phyloP scores from a whole-genome alignment of 2,797 vertebrate species.

The Enteromius mattozi region DNA sequence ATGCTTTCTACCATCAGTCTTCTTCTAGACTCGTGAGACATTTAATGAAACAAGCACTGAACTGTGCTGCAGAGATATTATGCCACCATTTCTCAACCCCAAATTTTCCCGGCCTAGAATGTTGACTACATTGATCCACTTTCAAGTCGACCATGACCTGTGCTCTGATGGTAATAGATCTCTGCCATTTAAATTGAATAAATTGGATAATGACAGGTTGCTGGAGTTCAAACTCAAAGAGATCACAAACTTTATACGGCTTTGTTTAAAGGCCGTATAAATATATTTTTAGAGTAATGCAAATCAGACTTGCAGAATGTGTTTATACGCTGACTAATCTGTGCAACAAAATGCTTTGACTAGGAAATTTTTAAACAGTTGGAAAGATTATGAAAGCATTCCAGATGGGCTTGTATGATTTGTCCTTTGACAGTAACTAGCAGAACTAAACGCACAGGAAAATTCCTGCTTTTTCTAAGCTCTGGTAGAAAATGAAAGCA shows the following conservation, averaged over 20 bases:
- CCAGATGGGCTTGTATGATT: slow-evolving; percentile 24
- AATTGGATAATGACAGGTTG: slow-evolving; percentile 53
- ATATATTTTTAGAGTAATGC: slow-evolving; percentile 33
- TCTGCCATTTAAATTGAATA: slow-evolving; percentile 53
- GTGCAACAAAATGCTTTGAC: slow-evolving; percentile 36
- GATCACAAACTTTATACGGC: slow-evolving; percentile 23
- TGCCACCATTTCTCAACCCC: slow-evolving; percentile 46
- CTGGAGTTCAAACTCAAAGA: slow-evolving; percentile 40
- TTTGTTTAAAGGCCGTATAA: slow-evolving; percentile 42
- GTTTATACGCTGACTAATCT: neutral
- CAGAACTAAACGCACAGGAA: slow-evolving; percentile 43
- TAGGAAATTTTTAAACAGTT: neutral
- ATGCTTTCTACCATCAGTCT: slow-evolving; percentile 14
- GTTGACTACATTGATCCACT: slow-evolving; percentile 60
- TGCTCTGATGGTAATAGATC: slow-evolving; percentile 49
- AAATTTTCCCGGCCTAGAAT: slow-evolving; percentile 47
- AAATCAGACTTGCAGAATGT: slow-evolving; percentile 24
- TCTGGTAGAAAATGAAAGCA: slow-evolving; percentile 52
- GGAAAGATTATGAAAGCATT: slow-evolving; percentile 30
- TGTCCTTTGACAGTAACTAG: slow-evolving; percentile 43
- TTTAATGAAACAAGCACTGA: slow-evolving; percentile 32
- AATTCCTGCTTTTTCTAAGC: slow-evolving; percentile 52
- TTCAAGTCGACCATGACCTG: slow-evolving; percentile 55
- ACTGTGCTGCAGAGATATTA: slow-evolving; percentile 45
- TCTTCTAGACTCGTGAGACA: neutral